A percentile compares a stretch with the other conserved stretches of the same genome.
phyloP scores from a whole-genome alignment of 2,113 vertebrate genomes.

The Chlamydotis undulata region DNA sequence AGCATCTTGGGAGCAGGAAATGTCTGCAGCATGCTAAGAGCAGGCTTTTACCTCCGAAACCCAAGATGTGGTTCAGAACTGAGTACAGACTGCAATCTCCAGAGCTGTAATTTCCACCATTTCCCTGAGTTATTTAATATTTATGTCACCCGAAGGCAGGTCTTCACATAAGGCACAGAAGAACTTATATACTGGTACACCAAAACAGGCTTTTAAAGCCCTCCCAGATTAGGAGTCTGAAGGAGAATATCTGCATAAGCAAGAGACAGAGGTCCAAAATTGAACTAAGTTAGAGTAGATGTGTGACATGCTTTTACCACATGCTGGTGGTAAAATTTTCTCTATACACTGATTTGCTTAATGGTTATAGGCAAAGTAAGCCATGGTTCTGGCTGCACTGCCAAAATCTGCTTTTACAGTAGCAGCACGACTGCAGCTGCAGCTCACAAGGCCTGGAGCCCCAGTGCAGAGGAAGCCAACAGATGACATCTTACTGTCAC shows the following conservation, averaged over 20 bases:
- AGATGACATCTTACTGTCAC: slow-evolving; percentile 45
- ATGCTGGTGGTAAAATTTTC: neutral
- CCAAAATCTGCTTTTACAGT: slow-evolving; percentile 36
- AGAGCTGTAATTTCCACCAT: neutral
- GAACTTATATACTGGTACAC: neutral
- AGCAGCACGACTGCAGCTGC: slow-evolving; percentile 58
- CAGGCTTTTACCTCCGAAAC: neutral
- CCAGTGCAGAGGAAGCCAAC: slow-evolving; percentile 29
- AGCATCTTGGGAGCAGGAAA: neutral
- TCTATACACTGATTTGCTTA: neutral
- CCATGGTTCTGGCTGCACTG: neutral
- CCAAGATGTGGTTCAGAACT: neutral
- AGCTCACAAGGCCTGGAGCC: slow-evolving; percentile 36
- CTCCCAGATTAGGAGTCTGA: neutral
- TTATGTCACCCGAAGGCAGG: slow-evolving; percentile 20
- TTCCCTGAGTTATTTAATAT: neutral
- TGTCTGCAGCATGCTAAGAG: neutral
- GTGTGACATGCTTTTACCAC: neutral
- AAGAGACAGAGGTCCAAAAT: neutral
- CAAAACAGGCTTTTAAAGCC: neutral
- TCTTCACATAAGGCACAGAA: neutral
- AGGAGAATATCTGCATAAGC: neutral
- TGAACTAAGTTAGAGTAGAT: neutral
- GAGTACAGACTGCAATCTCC: neutral
- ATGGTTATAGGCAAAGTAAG: neutral